A percentile compares a stretch with the other conserved stretches of the same genome.
These are phyloP conservation scores for Drosophila peninsularis DNA, from an alignment of 2,888 invertebrate genomes.

Conservation along the genomic window DNA sequence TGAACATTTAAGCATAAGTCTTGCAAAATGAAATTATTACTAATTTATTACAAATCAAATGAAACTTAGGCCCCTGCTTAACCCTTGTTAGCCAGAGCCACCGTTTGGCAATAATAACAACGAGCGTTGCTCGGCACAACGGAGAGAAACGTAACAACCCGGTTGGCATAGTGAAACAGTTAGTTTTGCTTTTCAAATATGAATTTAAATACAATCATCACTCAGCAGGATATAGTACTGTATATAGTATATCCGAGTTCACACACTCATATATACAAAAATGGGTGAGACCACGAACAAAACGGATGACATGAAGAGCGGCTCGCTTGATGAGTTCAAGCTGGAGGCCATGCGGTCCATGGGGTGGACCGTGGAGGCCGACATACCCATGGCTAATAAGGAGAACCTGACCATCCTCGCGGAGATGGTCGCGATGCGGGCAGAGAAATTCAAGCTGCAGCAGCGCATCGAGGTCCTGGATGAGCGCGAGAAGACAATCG, in stretches of 20 bases:
- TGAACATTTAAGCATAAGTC: not conserved
- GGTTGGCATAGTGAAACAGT: constrained; percentile 45
- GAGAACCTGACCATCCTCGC: constrained; percentile 86
- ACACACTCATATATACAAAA: constrained; percentile 7
- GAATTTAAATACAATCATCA: constrained; percentile 16
- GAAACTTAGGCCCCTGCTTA: too few species aligned
- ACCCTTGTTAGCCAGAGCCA: not conserved
- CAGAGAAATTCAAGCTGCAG: constrained; percentile 85
- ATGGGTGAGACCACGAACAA: constrained; percentile 47
- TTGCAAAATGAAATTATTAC: too few species aligned
- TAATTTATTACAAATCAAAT: not conserved
- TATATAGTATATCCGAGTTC: constrained; percentile 10
- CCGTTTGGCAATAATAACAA: not conserved
- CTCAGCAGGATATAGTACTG: constrained; percentile 3
- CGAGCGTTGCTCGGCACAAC: constrained; percentile 26
- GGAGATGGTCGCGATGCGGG: constrained; percentile 85
- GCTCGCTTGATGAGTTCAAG: constrained; percentile 70
- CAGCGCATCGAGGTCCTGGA: constrained; percentile 85
- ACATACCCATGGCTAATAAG: constrained; percentile 91
- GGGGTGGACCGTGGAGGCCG: constrained; percentile 87
- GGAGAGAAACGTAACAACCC: constrained; percentile 16
- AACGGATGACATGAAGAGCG: constrained; percentile 68
- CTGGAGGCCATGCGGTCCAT: constrained; percentile 77
- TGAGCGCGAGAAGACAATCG: constrained; percentile 84
- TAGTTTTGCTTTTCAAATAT: constrained; percentile 10